phyloP scores from a whole-genome alignment of 2,888 invertebrate genomes.

The Galerucella calmariensis region DNA sequence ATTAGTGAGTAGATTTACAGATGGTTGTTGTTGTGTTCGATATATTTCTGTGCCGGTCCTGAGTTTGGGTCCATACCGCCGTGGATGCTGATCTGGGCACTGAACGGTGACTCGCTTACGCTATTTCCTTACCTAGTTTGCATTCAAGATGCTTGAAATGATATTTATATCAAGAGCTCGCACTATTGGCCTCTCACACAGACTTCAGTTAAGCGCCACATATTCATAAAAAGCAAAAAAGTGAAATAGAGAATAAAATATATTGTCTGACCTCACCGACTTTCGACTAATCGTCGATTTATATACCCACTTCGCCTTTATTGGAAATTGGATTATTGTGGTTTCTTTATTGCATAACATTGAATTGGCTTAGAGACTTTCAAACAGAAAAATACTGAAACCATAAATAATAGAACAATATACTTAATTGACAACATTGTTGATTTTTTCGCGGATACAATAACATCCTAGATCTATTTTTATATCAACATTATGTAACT shows the following conservation, averaged over 20 bases:
- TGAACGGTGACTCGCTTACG: slow-evolving; percentile 47
- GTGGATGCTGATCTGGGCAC: slow-evolving; percentile 43
- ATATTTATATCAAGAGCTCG: slow-evolving; percentile 52
- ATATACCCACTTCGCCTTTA: slow-evolving; percentile 29
- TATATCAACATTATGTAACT: slow-evolving; percentile 1
- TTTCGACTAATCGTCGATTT: slow-evolving; percentile 28
- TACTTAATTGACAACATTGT: slow-evolving; percentile 21
- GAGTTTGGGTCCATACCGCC: slow-evolving; percentile 37
- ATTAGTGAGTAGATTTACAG: no score
- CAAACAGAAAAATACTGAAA: slow-evolving; percentile 18
- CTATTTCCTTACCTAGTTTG: slow-evolving; percentile 56
- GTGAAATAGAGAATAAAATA: slow-evolving; percentile 18
- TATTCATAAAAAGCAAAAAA: slow-evolving; percentile 27
- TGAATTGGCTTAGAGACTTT: slow-evolving; percentile 19
- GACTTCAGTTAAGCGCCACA: slow-evolving; percentile 40
- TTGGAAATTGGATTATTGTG: slow-evolving; percentile 26
- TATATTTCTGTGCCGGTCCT: slow-evolving; percentile 19
- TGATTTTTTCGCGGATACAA: slow-evolving; percentile 18
- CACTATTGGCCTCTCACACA: slow-evolving; percentile 42
- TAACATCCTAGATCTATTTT: neutral
- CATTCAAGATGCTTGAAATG: slow-evolving; percentile 54
- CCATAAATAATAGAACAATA: slow-evolving; percentile 31
- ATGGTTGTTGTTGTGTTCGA: neutral
- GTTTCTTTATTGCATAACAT: slow-evolving; percentile 30
- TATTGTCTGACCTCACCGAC: slow-evolving; percentile 27